Conservation (phyloP, 2,797 vertebrate species). For the Typhlichthys subterraneus region DNA sequence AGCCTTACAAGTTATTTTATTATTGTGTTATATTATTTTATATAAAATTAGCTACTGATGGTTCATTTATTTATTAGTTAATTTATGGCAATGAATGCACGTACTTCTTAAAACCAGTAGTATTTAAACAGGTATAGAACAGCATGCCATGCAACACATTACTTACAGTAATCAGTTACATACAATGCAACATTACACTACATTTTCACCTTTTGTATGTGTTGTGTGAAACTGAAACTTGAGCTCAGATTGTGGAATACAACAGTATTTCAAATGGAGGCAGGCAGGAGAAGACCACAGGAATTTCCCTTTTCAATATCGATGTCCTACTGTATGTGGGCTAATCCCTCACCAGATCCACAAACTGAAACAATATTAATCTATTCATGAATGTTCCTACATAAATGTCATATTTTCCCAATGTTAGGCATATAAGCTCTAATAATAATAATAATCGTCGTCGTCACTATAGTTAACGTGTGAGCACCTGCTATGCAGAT, state of each 20-base stretch:
- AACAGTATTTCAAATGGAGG: not conserved
- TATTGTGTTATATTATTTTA: not conserved
- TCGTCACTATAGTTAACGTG: no score
- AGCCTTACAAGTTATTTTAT: not conserved
- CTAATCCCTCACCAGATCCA: no score
- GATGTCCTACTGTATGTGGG: no score
- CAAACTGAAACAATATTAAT: no score
- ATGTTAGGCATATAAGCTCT: no score
- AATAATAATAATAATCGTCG: no score
- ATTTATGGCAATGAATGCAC: no score
- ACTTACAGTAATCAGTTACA: not conserved
- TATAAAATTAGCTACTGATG: not conserved
- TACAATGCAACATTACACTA: not conserved
- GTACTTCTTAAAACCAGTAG: not conserved
- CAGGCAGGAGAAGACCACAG: no score
- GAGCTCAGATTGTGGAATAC: not conserved
- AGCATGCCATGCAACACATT: not conserved
- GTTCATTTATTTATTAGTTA: not conserved
- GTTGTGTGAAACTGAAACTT: not conserved
- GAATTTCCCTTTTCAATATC: no score
- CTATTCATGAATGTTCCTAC: no score
- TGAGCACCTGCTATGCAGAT: no score
- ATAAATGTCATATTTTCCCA: no score
- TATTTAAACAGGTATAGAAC: not conserved
- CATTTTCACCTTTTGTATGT: not conserved